These are phyloP conservation scores for Anorthoa munda DNA, from an alignment of 2,888 invertebrate genomes.

Conservation along the genomic window DNA sequence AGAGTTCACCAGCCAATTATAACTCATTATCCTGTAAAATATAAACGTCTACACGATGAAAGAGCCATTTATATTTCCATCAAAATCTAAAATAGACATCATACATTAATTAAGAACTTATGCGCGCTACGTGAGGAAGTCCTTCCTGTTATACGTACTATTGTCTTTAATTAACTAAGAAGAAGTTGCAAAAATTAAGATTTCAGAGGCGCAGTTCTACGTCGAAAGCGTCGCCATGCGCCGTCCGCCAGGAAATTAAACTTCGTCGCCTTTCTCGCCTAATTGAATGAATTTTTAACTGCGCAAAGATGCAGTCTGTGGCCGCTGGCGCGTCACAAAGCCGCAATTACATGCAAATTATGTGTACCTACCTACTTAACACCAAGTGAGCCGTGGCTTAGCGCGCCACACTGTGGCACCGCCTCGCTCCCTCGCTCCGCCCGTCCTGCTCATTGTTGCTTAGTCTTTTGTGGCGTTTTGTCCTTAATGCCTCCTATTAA, in stretches of 20 bases:
- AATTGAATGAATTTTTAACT: slow-evolving; percentile 90
- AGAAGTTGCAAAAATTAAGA: slow-evolving; percentile 81
- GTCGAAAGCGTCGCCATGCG: slow-evolving; percentile 77
- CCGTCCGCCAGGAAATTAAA: slow-evolving; percentile 85
- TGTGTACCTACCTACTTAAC: slow-evolving; percentile 85
- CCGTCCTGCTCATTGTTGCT: slow-evolving; percentile 81
- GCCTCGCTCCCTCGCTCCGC: slow-evolving; percentile 55
- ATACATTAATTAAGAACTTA: slow-evolving; percentile 54
- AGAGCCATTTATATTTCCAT: slow-evolving; percentile 28
- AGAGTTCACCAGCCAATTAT: slow-evolving; percentile 17
- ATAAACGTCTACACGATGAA: background rate
- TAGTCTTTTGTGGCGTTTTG: slow-evolving; percentile 76
- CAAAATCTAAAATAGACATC: slow-evolving; percentile 40
- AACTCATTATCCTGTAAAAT: slow-evolving; percentile 26
- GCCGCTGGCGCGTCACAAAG: slow-evolving; percentile 81
- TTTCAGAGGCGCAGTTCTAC: slow-evolving; percentile 82
- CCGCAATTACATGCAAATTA: slow-evolving; percentile 90
- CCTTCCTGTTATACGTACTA: slow-evolving; percentile 49
- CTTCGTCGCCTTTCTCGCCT: slow-evolving; percentile 84
- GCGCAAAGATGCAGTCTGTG: slow-evolving; percentile 87
- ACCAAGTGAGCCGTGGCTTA: slow-evolving; percentile 76
- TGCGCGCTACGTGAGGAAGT: slow-evolving; percentile 40
- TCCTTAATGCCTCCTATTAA: slow-evolving; percentile 78
- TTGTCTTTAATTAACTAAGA: slow-evolving; percentile 67
- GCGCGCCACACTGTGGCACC: slow-evolving; percentile 64